A percentile compares a stretch with the other conserved stretches of the same genome.
These are phyloP conservation scores for Sebastes miniatus DNA, from an alignment of 2,797 vertebrate species.

Conservation along the genomic window DNA sequence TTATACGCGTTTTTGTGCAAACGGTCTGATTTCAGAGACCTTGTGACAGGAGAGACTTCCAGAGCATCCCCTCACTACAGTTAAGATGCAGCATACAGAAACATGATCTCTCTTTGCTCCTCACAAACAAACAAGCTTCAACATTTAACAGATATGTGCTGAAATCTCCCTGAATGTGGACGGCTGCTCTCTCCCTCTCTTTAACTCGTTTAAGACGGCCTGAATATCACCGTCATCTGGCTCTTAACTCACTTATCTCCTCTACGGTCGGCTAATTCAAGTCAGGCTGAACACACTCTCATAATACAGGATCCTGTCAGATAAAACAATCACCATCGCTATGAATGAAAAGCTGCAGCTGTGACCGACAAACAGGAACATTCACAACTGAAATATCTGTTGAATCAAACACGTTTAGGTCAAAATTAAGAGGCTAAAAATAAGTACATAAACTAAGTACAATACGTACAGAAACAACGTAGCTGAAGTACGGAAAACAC, in stretches of 20 bases:
- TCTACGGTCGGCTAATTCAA: background rate
- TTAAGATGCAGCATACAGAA: background rate
- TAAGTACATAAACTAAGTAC: no score
- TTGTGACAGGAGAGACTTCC: no score
- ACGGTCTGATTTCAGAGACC: no score
- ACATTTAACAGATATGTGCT: background rate
- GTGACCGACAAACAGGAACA: background rate
- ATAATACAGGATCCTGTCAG: background rate
- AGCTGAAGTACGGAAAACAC: no score
- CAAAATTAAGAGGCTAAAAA: no score
- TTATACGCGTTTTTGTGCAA: no score
- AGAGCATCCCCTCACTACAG: background rate
- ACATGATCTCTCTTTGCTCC: background rate
- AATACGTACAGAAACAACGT: no score
- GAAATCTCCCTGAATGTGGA: background rate
- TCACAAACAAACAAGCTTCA: background rate
- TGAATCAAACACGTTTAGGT: background rate
- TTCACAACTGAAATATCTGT: background rate
- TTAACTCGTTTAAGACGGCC: background rate
- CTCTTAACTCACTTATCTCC: conserved; percentile 4
- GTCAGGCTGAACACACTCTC: background rate
- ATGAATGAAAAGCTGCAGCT: background rate
- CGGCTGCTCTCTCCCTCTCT: background rate
- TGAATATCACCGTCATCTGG: background rate
- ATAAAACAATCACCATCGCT: background rate